A percentile compares a stretch with the other conserved stretches of the same genome.
phyloP scores from a whole-genome alignment of 2,888 invertebrate genomes.

The Drosophila lutescens region DNA sequence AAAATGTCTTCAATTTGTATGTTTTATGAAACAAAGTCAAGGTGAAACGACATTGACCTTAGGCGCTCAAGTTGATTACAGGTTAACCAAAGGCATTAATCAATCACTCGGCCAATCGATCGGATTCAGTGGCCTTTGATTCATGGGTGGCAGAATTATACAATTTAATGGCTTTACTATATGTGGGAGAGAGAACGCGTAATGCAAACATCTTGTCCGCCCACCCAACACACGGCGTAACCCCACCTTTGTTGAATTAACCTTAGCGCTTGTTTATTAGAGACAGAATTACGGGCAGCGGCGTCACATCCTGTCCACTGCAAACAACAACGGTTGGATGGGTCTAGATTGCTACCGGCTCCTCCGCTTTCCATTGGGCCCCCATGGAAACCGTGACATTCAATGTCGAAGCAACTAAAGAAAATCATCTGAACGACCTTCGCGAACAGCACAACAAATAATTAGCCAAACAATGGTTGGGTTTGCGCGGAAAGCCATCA shows the following conservation, averaged over 20 bases:
- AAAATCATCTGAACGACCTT: conserved; percentile 55
- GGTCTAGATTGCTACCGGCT: conserved; percentile 6
- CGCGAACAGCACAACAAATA: conserved; percentile 29
- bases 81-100: conserved; percentile 55
- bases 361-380: not conserved
- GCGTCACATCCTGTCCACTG: conserved; percentile 73
- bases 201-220: conserved; percentile 46
- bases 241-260: conserved; percentile 68
- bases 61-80: conserved; percentile 51
- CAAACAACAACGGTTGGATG: conserved; percentile 12
- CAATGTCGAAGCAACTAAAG: conserved; percentile 18
- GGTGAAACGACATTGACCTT: conserved; percentile 47
- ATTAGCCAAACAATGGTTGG: conserved; percentile 22
- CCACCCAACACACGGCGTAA: conserved; percentile 31
- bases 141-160: conserved; percentile 28
- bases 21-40: conserved; percentile 26
- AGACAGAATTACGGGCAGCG: conserved; percentile 55
- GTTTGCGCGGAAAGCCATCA: conserved; percentile 8
- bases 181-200: conserved; percentile 4
- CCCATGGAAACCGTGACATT: conserved; percentile 57
- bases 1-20: conserved; percentile 6
- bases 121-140: conserved; percentile 30
- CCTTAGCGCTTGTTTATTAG: conserved; percentile 64
- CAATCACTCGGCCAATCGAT: conserved; percentile 47
- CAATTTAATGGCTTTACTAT: conserved; percentile 14